Conservation (phyloP, 2,888 invertebrate species). For the Drosophila limbata region DNA sequence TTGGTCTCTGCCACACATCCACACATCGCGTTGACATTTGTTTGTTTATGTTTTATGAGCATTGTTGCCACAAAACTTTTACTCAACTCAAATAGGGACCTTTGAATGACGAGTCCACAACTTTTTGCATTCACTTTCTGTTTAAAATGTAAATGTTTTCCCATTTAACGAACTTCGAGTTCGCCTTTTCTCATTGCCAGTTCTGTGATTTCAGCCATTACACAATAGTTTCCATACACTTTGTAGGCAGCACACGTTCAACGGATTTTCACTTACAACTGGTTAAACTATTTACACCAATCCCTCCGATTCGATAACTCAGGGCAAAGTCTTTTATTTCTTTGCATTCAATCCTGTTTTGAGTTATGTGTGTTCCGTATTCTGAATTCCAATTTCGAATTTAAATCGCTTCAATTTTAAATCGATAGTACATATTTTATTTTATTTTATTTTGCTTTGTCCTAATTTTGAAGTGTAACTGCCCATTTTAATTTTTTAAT, state of each 20-base stretch:
- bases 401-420: not conserved
- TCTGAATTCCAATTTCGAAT: not conserved
- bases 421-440: too few species aligned
- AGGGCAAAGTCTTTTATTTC: not conserved
- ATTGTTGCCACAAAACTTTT: conserved; percentile 71
- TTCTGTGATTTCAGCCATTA: conserved; percentile 21
- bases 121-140: conserved; percentile 61
- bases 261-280: conserved; percentile 5
- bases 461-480: too few species aligned
- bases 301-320: conserved; percentile 3
- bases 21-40: conserved; percentile 59
- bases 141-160: conserved; percentile 73
- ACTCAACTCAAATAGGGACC: conserved; percentile 45
- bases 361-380: not conserved
- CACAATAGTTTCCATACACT: conserved; percentile 24
- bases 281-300: conserved; percentile 3
- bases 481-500: too few species aligned
- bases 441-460: too few species aligned
- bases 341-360: not conserved
- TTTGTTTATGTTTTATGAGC: conserved; percentile 77
- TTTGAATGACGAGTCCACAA: conserved; percentile 46
- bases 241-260: conserved; percentile 10
- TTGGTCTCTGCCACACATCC: conserved; percentile 37
- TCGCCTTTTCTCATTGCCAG: conserved; percentile 10
- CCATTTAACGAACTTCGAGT: conserved; percentile 46